Percentiles rank a stretch among this genome's conserved stretches.
Conservation (phyloP, 2,888 invertebrate species). For the Galerucella calmariensis region DNA sequence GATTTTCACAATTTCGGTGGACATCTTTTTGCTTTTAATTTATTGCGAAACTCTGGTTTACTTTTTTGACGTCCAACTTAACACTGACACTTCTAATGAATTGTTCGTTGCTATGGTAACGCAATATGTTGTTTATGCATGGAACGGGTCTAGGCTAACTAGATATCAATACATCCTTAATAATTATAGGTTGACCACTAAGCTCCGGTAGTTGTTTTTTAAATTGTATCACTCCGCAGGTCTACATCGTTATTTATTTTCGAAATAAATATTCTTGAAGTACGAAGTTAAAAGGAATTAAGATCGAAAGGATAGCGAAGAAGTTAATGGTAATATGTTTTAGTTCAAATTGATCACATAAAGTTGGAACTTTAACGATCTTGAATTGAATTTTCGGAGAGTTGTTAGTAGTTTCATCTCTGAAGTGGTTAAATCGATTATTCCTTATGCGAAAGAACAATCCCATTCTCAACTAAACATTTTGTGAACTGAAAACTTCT, state of each 20-base stretch:
- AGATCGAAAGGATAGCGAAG: conserved; percentile 7
- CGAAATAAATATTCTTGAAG: background rate
- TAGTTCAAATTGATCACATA: conserved; percentile 9
- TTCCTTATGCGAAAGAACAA: background rate
- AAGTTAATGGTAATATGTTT: conserved; percentile 5
- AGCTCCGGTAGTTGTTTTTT: no score
- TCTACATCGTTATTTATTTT: background rate
- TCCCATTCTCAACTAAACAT: background rate
- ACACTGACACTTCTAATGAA: no score
- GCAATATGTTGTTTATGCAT: no score
- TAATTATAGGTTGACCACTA: no score
- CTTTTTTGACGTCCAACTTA: no score
- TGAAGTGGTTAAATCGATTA: conserved; percentile 3
- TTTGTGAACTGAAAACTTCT: background rate
- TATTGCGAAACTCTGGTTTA: no score
- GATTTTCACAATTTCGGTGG: no score
- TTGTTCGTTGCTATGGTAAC: no score
- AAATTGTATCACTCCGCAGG: no score
- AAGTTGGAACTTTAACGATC: conserved; percentile 12
- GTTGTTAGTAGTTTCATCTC: conserved; percentile 7
- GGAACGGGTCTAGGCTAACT: no score
- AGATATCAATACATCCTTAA: no score
- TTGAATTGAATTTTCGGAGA: conserved; percentile 8
- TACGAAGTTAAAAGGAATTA: background rate
- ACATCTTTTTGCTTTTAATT: no score